Conservation (phyloP, 2,797 vertebrate species). For the Scomberomorus guttatus region DNA sequence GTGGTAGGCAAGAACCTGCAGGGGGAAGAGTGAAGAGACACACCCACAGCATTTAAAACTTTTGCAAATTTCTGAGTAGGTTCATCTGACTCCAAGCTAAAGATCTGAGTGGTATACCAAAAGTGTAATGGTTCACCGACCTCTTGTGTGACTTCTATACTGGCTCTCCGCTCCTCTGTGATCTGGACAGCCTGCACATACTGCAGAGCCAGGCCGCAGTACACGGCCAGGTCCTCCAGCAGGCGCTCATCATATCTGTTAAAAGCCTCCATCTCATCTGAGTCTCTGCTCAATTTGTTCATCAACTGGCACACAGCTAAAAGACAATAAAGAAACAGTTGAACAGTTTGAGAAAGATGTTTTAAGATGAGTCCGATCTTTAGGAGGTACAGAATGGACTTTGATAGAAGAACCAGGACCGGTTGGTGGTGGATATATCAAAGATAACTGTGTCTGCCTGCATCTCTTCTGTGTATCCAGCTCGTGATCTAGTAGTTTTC, state of each 20-base stretch:
- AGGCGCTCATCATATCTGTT: slow-evolving; percentile 73
- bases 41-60: neutral
- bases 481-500: neutral
- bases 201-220: slow-evolving; percentile 75
- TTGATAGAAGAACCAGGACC: neutral
- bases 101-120: neutral
- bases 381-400: neutral
- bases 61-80: neutral
- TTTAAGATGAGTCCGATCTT: neutral
- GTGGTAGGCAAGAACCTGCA: slow-evolving; percentile 72
- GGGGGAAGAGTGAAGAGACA: neutral
- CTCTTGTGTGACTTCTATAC: slow-evolving; percentile 76
- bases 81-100: neutral
- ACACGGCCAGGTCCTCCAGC: slow-evolving; percentile 72
- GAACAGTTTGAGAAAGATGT: neutral
- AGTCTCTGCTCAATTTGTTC: slow-evolving; percentile 62
- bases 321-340: neutral
- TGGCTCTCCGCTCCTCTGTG: slow-evolving; percentile 69
- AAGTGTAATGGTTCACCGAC: slow-evolving; percentile 31
- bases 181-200: slow-evolving; percentile 63
- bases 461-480: neutral
- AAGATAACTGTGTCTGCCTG: neutral
- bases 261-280: slow-evolving; percentile 62
- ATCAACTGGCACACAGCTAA: slow-evolving; percentile 75
- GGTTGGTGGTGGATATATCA: neutral